phyloP scores from a whole-genome alignment of 2,888 invertebrate genomes.

The Stegophylla sp. region DNA sequence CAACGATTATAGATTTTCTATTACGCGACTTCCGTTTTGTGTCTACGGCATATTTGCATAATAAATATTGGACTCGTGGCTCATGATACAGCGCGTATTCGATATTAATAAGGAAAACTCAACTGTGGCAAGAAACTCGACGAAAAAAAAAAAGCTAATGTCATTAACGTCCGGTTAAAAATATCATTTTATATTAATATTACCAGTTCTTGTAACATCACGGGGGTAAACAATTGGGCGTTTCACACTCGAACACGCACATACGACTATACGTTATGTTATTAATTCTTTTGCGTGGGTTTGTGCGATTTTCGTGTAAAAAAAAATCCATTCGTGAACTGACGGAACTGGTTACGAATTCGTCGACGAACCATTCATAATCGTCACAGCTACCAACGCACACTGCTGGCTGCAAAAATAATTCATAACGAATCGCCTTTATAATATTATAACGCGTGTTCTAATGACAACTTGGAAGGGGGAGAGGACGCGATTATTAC shows the following conservation, averaged over 20 bases:
- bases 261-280: neutral
- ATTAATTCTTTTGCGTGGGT: slow-evolving; percentile 27
- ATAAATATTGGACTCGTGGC: too few relatives aligned
- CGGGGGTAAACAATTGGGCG: too few relatives aligned
- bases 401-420: neutral
- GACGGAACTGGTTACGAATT: slow-evolving; percentile 28
- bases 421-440: slow-evolving; percentile 19
- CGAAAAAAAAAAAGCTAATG: too few relatives aligned
- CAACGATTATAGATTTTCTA: too few relatives aligned
- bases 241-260: neutral
- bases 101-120: too few relatives aligned
- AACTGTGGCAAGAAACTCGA: too few relatives aligned
- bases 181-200: too few relatives aligned
- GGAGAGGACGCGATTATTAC: slow-evolving; percentile 7
- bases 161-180: too few relatives aligned
- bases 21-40: too few relatives aligned
- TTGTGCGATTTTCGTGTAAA: neutral
- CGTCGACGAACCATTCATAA: slow-evolving; percentile 20
- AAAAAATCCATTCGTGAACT: neutral
- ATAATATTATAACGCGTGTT: neutral
- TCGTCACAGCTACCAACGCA: slow-evolving; percentile 24
- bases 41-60: too few relatives aligned
- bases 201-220: too few relatives aligned
- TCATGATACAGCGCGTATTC: too few relatives aligned
- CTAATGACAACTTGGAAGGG: neutral